Base-by-base conservation (phyloP, 2,888 invertebrate genomes). In the Stenchaetothrips biformis region DNA sequence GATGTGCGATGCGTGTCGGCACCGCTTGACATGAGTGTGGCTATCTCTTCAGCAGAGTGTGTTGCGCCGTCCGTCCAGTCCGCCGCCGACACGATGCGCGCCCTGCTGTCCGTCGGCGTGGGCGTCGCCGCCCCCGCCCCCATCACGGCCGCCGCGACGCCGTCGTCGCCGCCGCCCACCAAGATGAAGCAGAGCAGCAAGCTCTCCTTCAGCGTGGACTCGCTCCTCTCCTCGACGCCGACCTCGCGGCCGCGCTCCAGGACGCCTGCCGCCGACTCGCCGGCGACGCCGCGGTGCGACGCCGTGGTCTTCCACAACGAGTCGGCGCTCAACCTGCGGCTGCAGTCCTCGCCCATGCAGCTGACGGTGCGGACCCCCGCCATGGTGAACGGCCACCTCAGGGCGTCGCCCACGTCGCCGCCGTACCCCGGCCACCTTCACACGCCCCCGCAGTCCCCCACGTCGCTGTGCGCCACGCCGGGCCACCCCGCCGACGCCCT, bases 181-280 rank as follows among this genome's bases (percentile, higher is more conserved):
- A 74, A 74, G 25, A 74, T 74, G 67, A 74, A 74, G 67, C 67
- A 74, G 67, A 74, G 67, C 67, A 74, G 67, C 67, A 74, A 74
- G 67, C 67, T 74, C 21, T 74, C 67, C 21, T 74, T 74, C 67
- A 74, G 67, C 67, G 67, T 74, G 21, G 67, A 74, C 67, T 74
- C 67, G 67, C 67, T 74, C 21, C 25, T 74, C 21, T 74, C 67
- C 7, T 74, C 67, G 67, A 74, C 67, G 67, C 67, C 67, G 8
- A 74, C 67, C 67, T 74, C 67, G 25, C 67, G 67, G 67, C 25
- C 53, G 16, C 53, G 53, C 53, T 13, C 53, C 13, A 13, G 53
- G 53, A 13, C 53, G 53, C n/a, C n/a, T n/a, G 16, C 67, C 21
- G 21, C 9, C 67, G 25, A 21, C 25, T 74, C 67, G 25, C 53